A percentile compares a stretch with the other conserved stretches of the same genome.
phyloP scores from a whole-genome alignment of 2,888 invertebrate genomes.

The Galeruca laticollis region DNA sequence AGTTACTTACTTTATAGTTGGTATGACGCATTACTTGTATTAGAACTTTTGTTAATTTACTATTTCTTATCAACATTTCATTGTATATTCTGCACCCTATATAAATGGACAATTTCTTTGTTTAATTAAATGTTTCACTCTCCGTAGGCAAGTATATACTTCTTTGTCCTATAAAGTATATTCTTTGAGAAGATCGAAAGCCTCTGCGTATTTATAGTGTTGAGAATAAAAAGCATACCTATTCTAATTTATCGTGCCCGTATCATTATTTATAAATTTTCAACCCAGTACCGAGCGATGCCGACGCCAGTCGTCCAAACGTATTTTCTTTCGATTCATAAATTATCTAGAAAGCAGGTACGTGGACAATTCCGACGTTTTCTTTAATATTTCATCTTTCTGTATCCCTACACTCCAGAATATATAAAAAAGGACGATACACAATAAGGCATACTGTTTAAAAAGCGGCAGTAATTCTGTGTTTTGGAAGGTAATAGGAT shows the following conservation, averaged over 20 bases:
- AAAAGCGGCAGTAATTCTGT: slow-evolving; percentile 3
- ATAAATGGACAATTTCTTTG: too few species aligned
- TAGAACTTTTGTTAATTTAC: too few species aligned
- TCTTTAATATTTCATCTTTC: slow-evolving; percentile 1
- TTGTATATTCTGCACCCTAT: too few species aligned
- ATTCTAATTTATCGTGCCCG: background rate
- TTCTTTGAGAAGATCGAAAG: background rate
- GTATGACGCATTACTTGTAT: too few species aligned
- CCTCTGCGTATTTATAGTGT: slow-evolving; percentile 13
- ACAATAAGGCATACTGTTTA: background rate
- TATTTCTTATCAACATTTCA: too few species aligned
- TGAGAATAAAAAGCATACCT: slow-evolving; percentile 9
- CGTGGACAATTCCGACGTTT: slow-evolving; percentile 10
- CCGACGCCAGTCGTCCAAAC: slow-evolving; percentile 7
- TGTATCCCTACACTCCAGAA: background rate
- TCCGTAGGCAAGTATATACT: background rate
- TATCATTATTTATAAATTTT: slow-evolving; percentile 15
- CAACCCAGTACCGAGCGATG: background rate
- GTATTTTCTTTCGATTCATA: slow-evolving; percentile 9
- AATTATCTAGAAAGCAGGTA: slow-evolving; percentile 11
- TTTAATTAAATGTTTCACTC: background rate
- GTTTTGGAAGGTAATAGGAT: background rate
- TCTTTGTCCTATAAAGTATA: background rate
- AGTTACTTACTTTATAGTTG: too few species aligned
- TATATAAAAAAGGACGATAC: background rate